Conservation (phyloP, 1,140 invertebrate genomes). For the Leptinotarsa lineolata region DNA sequence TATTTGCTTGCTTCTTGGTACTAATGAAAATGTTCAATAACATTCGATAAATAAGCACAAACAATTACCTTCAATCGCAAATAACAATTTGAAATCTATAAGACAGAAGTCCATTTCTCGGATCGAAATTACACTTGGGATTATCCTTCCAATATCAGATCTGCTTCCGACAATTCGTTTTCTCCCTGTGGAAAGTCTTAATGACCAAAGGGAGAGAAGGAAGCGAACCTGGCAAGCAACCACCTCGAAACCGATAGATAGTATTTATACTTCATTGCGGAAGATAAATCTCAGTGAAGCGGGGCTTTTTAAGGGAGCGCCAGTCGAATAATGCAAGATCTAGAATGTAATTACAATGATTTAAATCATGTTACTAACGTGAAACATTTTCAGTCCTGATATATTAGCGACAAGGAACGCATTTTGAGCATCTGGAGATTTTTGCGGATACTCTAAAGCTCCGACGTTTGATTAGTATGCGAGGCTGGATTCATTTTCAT, state of each 20-base stretch:
- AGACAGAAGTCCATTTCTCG: no score
- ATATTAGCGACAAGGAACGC: slow-evolving; percentile 11
- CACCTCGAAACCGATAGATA: slow-evolving; percentile 10
- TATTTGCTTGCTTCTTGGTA: no score
- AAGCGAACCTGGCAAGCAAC: slow-evolving; percentile 13
- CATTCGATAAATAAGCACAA: no score
- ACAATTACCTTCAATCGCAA: no score
- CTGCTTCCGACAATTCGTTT: neutral
- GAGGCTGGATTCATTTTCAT: neutral
- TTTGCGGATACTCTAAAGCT: neutral
- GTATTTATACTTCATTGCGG: slow-evolving; percentile 17
- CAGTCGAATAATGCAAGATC: slow-evolving; percentile 20
- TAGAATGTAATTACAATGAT: slow-evolving; percentile 26
- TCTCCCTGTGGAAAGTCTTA: slow-evolving; percentile 2
- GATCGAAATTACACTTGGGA: neutral
- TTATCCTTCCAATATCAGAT: neutral
- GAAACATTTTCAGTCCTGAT: slow-evolving; percentile 22
- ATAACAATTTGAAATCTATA: no score
- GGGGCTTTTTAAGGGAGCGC: slow-evolving; percentile 11
- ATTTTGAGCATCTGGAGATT: slow-evolving; percentile 2
- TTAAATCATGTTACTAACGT: slow-evolving; percentile 24
- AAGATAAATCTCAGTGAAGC: slow-evolving; percentile 19
- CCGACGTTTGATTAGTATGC: no score
- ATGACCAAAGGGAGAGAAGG: neutral
- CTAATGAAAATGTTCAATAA: no score